phyloP scores from a whole-genome alignment of 1,140 invertebrate species.

The Phocides pigmalion region DNA sequence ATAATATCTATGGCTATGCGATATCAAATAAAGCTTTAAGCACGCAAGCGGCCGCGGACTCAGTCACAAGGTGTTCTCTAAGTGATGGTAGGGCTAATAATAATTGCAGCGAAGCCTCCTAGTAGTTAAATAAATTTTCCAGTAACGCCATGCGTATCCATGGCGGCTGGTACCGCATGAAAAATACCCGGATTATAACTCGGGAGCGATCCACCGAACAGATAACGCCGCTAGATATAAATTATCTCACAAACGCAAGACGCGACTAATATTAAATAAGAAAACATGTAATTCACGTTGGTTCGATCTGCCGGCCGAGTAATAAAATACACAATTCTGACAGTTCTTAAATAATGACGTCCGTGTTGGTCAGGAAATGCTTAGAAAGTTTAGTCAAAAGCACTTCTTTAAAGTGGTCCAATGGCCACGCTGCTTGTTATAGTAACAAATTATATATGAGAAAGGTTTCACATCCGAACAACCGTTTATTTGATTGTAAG shows the following conservation, averaged over 20 bases:
- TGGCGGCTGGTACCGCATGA: slow-evolving; percentile 61
- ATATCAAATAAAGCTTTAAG: slow-evolving; percentile 43
- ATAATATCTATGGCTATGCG: slow-evolving; percentile 36
- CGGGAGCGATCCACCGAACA: slow-evolving; percentile 72
- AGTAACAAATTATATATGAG: slow-evolving; percentile 39
- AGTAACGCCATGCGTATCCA: slow-evolving; percentile 53
- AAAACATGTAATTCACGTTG: slow-evolving; percentile 80
- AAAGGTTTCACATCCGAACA: slow-evolving; percentile 8
- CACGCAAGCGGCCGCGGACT: slow-evolving; percentile 35
- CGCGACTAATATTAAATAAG: slow-evolving; percentile 82
- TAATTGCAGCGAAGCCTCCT: slow-evolving; percentile 68
- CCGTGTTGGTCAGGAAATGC: slow-evolving; percentile 72
- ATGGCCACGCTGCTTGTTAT: slow-evolving; percentile 39
- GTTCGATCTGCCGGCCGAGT: slow-evolving; percentile 62
- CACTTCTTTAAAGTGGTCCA: slow-evolving; percentile 40
- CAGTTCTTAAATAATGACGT: slow-evolving; percentile 82
- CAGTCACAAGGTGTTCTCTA: slow-evolving; percentile 32
- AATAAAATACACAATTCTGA: slow-evolving; percentile 82
- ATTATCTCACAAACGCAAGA: slow-evolving; percentile 78
- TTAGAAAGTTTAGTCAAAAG: slow-evolving; percentile 69
- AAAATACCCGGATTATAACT: slow-evolving; percentile 82
- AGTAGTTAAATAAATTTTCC: slow-evolving; percentile 72
- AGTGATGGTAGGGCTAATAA: slow-evolving; percentile 49
- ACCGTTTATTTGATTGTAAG: neutral
- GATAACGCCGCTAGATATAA: slow-evolving; percentile 80